Base-by-base conservation (phyloP, 2,797 vertebrate genomes). In the Notamacropus eugenii region DNA sequence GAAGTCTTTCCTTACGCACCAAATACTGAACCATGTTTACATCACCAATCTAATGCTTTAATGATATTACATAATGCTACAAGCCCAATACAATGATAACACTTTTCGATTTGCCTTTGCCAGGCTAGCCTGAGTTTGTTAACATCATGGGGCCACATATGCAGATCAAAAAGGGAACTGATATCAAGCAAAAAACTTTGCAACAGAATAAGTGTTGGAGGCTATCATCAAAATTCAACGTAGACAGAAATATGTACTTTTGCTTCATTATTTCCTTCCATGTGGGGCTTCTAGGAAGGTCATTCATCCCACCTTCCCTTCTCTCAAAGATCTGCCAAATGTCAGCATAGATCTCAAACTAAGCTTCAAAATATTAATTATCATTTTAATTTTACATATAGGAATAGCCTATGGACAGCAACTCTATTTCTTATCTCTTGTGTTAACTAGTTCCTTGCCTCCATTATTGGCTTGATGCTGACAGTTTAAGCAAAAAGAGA, bases 391-490 rank as follows among this genome's bases (percentile, higher is more conserved):
- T 93, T 97, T 95, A 93, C 67, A 62, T 90, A 93, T 94, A 52
- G 50, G 50, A 46, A 57, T 31, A 40, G 4, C 74, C 50, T 96
- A 57, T 95, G 97, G 95, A 97, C 58, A 97, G 93, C 97, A 96
- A 58, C 54, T 90, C 93, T 57, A 74, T 93, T 95, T 97, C 93
- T 97, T 96, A 93, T 93, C 46, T 91, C 94, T 95, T 91, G 92
- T 91, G 91, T 19, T 59, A 93, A 57, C 46, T 90, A 91, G 6
- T 54, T 94, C 74, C 40, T 95, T 12, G 0, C 91, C 95, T 93
- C 46, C 93, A 59, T 91, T 97, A 96, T 93, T 96, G 97, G 96
- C 12, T 55, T 92, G 90, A 96, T 16, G 54, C 96, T 95, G 92
- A 28, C 54, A 96, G 55, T 58, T 95, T 90, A 97, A 97, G 87